These are phyloP conservation scores for Sceliomorpha sp. DNA, from an alignment of 2,888 invertebrate species.

Conservation along the genomic window DNA sequence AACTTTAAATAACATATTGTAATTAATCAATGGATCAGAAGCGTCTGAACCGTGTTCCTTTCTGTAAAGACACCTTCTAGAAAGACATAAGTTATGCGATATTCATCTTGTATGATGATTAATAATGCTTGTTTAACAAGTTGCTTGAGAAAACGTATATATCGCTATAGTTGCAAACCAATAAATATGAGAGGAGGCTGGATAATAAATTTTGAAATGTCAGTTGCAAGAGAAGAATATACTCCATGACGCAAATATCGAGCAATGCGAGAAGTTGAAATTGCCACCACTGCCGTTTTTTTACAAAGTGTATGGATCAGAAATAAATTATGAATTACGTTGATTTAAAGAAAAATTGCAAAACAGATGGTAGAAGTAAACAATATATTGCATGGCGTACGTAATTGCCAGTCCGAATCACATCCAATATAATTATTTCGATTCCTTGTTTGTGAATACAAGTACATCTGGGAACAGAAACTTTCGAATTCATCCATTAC, in stretches of 20 bases:
- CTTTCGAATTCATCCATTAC: constrained; percentile 8
- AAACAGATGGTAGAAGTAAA: no score
- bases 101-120: constrained; percentile 60
- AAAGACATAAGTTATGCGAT: constrained; percentile 16
- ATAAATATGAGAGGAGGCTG: constrained; percentile 24
- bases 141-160: constrained; percentile 23
- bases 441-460: constrained; percentile 24
- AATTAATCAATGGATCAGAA: no score
- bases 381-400: constrained; percentile 5
- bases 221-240: constrained; percentile 17
- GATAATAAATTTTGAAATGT: constrained; percentile 22
- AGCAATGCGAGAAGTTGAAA: neutral
- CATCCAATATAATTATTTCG: no score
- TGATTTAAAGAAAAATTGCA: neutral
- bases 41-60: constrained; percentile 10
- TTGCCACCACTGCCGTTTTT: neutral
- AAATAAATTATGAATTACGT: neutral
- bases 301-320: neutral
- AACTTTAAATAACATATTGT: no score
- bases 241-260: constrained; percentile 1
- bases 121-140: constrained; percentile 68
- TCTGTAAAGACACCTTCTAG: constrained; percentile 1
- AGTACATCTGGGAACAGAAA: neutral
- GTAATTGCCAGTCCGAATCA: no score
- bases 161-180: constrained; percentile 16